phyloP scores from a whole-genome alignment of 2,888 invertebrate genomes.

The Bugula neritina region DNA sequence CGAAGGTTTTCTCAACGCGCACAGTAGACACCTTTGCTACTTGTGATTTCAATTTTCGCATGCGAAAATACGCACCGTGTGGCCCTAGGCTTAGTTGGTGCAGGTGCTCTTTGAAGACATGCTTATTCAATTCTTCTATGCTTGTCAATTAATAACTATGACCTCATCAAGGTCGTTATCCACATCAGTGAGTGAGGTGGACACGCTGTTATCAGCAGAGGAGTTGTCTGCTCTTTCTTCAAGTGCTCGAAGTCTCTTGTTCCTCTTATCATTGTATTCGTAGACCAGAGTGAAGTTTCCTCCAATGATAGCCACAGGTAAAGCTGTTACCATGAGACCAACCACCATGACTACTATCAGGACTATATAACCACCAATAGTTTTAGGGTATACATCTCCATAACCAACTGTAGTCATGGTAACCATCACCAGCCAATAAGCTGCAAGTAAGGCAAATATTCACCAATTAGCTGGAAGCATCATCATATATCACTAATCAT shows the following conservation, averaged over 20 bases:
- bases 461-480: too few species aligned
- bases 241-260: background rate
- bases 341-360: conserved; percentile 4
- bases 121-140: too few species aligned
- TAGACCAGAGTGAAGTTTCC: conserved; percentile 18
- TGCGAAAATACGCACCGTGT: too few species aligned
- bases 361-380: conserved; percentile 4
- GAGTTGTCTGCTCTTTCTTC: background rate
- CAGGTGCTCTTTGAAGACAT: too few species aligned
- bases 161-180: background rate
- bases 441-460: conserved; percentile 1
- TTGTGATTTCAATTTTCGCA: too few species aligned
- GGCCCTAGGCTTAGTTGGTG: too few species aligned
- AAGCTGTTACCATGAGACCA: conserved; percentile 3
- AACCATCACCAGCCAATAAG: conserved; percentile 1
- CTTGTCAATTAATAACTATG: background rate
- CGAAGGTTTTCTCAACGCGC: too few species aligned
- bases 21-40: too few species aligned
- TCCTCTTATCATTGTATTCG: background rate
- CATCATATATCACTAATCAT: too few species aligned
- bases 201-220: too few species aligned
- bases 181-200: background rate
- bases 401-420: conserved; percentile 13
- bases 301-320: conserved; percentile 16
- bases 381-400: background rate